Conservation (phyloP, 2,797 vertebrate genomes). For the Pseudomugil gertrudae region DNA sequence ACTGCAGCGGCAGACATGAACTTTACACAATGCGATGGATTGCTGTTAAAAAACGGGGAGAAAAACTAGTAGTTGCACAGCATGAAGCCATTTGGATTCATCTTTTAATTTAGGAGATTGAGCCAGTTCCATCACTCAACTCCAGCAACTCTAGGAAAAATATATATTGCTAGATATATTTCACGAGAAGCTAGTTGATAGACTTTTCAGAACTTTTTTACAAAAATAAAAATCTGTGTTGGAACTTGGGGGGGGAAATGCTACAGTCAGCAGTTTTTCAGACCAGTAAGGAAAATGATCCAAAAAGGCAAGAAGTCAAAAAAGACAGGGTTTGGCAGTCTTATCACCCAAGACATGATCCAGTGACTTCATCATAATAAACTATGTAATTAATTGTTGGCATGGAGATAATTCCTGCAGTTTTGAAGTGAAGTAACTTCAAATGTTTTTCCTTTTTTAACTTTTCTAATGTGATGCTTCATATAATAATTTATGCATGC, state of each 20-base stretch:
- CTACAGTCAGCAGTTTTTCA: neutral
- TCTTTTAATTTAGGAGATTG: neutral
- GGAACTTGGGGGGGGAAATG: neutral
- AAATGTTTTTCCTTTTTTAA: conserved; percentile 31
- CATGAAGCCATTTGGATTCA: neutral
- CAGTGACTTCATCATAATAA: neutral
- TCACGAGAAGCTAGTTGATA: neutral
- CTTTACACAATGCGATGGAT: neutral
- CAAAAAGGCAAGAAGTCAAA: neutral
- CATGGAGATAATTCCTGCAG: neutral
- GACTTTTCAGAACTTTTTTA: neutral
- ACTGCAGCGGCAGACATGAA: neutral
- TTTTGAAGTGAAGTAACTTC: neutral
- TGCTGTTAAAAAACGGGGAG: neutral
- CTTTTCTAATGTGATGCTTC: conserved; percentile 16
- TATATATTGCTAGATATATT: neutral
- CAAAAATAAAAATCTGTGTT: neutral
- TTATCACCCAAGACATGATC: neutral
- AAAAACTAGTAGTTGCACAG: neutral
- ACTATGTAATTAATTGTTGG: neutral
- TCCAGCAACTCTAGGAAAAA: neutral
- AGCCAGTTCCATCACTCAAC: neutral
- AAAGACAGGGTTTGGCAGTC: neutral
- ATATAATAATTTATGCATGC: conserved; percentile 36
- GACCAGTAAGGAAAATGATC: neutral